Evolutionary conservation across 2,797 vertebrate genomes (phyloP), one percentile per base, ranked within the genome.

Genomic region (Rhinella marina): DNA sequence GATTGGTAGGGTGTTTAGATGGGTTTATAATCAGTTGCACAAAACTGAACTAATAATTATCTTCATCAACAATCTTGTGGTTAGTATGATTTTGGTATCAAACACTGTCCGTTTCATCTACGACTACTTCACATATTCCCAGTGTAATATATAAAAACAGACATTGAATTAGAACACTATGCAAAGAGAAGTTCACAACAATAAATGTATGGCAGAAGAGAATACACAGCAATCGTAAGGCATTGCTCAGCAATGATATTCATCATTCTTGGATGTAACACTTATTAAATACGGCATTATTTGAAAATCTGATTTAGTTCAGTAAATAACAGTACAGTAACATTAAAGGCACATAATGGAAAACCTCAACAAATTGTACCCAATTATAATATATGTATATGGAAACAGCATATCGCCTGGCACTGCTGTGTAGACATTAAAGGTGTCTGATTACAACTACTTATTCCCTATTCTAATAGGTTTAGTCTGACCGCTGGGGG

Each of bases 181-280:
- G 68, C 16, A 21, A 72, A 72, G 0, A 54, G 23, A 76, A 52
- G 11, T 16, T 77, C 23, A 25, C 48, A 77, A 14, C 23, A 76
- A 76, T 52, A n/a, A 76, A 13, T 76, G 73, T 11, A 48, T 23
- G 14, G 48, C 75, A 77, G 75, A n/a, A 54, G 48, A 77, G 54
- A 54, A 13, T 52, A 76, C 23, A 54, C 54, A 77, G 75, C 48
- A 23, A 17, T 77, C n/a, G 50, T 52, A 52, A n/a, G 23, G n/a
- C 75, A 77, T 77, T 77, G 75, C 75, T 77, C 50, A 77, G 75
- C 75, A 77, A 77, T 77, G 75, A 77, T 50, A 77, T 6, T 77
- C 50, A 54, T 54, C 75, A 77, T 52, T 77, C 23, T 52, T 14
- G 23, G 75, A 77, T 77, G 41, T 2, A 77, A 77, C 50, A 50